Base-by-base conservation (phyloP, 2,888 invertebrate genomes). In the Drosophila quinaria region DNA sequence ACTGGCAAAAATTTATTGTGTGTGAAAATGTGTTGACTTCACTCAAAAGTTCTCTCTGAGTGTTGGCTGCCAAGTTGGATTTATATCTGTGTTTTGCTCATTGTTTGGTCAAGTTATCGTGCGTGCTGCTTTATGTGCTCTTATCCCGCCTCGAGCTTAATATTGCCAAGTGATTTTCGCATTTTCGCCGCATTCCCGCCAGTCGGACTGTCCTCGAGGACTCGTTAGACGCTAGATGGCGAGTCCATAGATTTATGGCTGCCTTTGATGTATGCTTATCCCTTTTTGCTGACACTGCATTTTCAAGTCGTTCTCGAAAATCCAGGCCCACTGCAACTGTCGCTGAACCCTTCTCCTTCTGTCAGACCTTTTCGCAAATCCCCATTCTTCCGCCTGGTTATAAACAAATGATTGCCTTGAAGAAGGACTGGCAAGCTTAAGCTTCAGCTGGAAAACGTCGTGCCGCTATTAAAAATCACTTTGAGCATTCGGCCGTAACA, bases 1-100 rank as follows among this genome's bases (percentile, higher is more conserved):
- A 56, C 77, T 78, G 54, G 81, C 85, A 85, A 87, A 89, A 89
- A 85, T 89, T 86, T 89, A 86, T 86, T 86, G 89, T 85, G 85
- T 86, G 85, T 86, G 85, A 87, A 86, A 89, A 89, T 86, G 87
- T 78, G 85, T 85, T 89, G 85, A 84, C 82, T 89, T 87, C 87
- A 80, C 87, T 89, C 85, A 85, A 89, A 87, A 85, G 81, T 87
- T 42, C 49, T 54, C 33, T 50, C 39, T 49, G 31, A 44, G 37
- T 50, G 37, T 50, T 46, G 33, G 60, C 62, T 86, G 80, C 83
- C 84, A 83, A 87, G 80, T 78, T 76, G 85, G 63, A 89, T 89
- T 84, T 87, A 81, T 75, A 74, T 85, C 69, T 74, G 56, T 80
- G 64, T 72, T 68, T 74, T 47, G 59, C 64, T 81, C 70, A 72